Conservation (phyloP, 2,113 vertebrate species). For the Eubucco bourcierii region DNA sequence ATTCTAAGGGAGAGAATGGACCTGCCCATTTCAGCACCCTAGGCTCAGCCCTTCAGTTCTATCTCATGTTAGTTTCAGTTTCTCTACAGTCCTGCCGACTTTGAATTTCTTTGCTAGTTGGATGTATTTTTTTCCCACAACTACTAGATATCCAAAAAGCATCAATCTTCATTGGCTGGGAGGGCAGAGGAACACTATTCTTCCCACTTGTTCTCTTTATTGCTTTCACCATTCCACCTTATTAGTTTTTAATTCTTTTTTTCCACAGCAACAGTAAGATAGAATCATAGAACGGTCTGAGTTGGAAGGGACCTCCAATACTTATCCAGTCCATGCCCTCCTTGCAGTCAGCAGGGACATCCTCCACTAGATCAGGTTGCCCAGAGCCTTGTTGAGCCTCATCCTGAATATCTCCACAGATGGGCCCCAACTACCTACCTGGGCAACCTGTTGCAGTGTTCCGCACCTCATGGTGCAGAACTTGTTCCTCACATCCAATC, state of each 20-base stretch:
- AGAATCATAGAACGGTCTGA: too few relatives aligned
- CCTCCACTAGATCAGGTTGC: too few relatives aligned
- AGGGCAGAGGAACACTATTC: not conserved
- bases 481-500: too few relatives aligned
- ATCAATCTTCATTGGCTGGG: not conserved
- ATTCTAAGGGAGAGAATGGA: not conserved
- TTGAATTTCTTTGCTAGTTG: not conserved
- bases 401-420: too few relatives aligned
- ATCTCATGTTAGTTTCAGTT: not conserved
- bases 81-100: not conserved
- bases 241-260: not conserved
- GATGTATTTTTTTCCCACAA: not conserved
- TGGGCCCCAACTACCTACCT: too few relatives aligned
- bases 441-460: too few relatives aligned
- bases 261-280: not conserved
- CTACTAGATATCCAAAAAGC: not conserved
- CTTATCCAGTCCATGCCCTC: too few relatives aligned
- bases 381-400: too few relatives aligned
- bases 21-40: not conserved
- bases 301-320: too few relatives aligned
- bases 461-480: too few relatives aligned
- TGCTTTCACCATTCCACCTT: not conserved
- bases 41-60: not conserved
- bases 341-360: too few relatives aligned
- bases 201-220: not conserved